These are phyloP conservation scores for Dipus sagitta DNA, from an alignment of 2,797 vertebrate genomes.

Conservation along the genomic window DNA sequence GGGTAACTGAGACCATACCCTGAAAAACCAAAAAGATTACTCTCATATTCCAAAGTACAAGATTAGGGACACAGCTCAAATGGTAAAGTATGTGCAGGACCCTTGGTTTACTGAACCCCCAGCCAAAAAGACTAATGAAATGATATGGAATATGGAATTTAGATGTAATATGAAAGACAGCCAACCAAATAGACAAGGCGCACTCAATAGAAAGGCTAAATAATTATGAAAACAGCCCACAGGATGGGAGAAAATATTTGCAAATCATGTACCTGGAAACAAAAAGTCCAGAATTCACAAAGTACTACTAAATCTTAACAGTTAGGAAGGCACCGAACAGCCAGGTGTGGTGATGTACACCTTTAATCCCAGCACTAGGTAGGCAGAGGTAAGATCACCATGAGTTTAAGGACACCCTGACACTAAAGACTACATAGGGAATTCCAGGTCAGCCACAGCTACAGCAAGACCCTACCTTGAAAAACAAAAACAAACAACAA, in stretches of 20 bases:
- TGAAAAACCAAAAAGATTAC: too few relatives aligned
- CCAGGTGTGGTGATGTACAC: too few relatives aligned
- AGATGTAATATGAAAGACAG: neutral
- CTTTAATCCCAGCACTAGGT: neutral
- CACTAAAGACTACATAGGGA: neutral
- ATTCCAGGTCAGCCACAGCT: neutral
- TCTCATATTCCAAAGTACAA: too few relatives aligned
- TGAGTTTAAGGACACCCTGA: neutral
- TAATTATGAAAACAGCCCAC: neutral
- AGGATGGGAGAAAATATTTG: neutral
- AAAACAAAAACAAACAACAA: neutral
- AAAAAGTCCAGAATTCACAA: neutral
- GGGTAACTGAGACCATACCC: too few relatives aligned
- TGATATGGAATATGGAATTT: neutral
- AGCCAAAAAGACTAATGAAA: neutral
- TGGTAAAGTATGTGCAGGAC: neutral
- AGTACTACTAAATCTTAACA: neutral
- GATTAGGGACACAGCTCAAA: neutral
- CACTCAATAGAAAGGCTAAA: neutral
- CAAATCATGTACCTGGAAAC: neutral
- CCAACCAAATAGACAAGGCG: neutral
- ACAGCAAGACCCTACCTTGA: neutral
- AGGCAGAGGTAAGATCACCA: neutral
- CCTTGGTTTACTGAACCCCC: neutral
- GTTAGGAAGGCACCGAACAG: neutral